Evolutionary conservation across 2,797 vertebrate genomes (phyloP), one percentile per base, ranked within the genome.

Genomic region (Myotis myotis): DNA sequence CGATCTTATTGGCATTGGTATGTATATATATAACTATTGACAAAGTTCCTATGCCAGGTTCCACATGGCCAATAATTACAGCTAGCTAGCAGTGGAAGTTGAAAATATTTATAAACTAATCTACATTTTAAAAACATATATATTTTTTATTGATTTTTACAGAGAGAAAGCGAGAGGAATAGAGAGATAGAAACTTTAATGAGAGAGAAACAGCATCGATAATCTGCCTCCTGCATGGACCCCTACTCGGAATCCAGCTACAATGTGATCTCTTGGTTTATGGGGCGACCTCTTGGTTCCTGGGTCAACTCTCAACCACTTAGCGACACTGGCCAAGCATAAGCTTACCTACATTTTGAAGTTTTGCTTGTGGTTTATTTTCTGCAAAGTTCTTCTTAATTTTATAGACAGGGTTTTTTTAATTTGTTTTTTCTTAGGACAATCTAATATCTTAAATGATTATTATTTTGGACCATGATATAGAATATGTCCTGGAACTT

Each of bases 301-400:
- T 28, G 60, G 25, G 12, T 62, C 60, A 62, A 62, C 25, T 30
- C 2, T 62, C 60, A 62, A 30, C 60, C 25, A 62, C 28, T 62
- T 15, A 62, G 12, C 1, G 2, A 28, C 25, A 28, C 60, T 62
- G 12, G 25, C 28, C 11, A 62, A 25, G 25, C 16, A 66, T n/a
- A 66, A 66, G 16, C 16, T 66, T 66, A 38, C 47, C 12, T 91
- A 33, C 2, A 82, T 68, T 87, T 94, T 90, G n/a, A 76, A 74
- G 25, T 89, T 81, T 93, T 66, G 4, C 47, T 87, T 87, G 7
- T 30, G 30, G 10, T 87, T 94, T 95, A 66, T 93, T 93, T 60
- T 80, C 17, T 60, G 38, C 2, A 53, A 91, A 92, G 16, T 71
- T 91, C 22, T 88, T 89, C 16, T 92, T 72, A 55, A 47, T 78